Evolutionary conservation across 2,888 invertebrate species (phyloP).

Genomic region (Drosophila kuntzei): DNA sequence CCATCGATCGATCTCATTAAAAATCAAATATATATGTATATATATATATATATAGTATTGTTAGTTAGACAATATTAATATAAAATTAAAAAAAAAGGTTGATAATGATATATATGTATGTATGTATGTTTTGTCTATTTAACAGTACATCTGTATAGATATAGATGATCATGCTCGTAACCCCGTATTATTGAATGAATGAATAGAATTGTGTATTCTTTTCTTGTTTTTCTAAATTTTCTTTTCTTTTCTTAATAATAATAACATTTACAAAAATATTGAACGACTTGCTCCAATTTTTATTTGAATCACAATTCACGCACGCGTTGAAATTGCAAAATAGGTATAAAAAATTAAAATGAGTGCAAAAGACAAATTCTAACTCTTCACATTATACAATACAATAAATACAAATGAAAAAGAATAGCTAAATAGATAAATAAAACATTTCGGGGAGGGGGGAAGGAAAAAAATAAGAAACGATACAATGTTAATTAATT

Average conservation of each 20-base stretch:
- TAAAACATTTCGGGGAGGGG: conserved; percentile 8
- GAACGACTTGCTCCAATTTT: conserved; percentile 17
- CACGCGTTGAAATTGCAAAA: conserved; percentile 20
- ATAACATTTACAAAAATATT: conserved; percentile 51
- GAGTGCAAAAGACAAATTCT: neutral
- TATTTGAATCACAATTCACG: conserved; percentile 17
- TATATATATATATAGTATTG: conserved; percentile 15
- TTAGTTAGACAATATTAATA: conserved; percentile 27
- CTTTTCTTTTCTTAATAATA: conserved; percentile 7
- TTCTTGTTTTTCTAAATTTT: neutral
- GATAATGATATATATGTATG: conserved; percentile 19
- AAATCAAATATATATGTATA: neutral
- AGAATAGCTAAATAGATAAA: conserved; percentile 3
- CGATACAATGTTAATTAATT: conserved; percentile 4
- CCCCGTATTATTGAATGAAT: conserved; percentile 35
- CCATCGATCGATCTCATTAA: conserved; percentile 32
- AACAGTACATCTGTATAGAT: conserved; percentile 26
- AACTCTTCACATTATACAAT: neutral
- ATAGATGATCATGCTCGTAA: conserved; percentile 43
- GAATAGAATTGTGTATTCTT: conserved; percentile 20
- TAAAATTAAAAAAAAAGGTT: conserved; percentile 1
- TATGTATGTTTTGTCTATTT: conserved; percentile 29
- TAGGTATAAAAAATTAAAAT: conserved; percentile 4
- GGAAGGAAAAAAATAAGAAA: neutral
- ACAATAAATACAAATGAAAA: conserved; percentile 12